Evolutionary conservation across 1,140 invertebrate genomes (phyloP).

Genomic region (Plectus sambesii): DNA sequence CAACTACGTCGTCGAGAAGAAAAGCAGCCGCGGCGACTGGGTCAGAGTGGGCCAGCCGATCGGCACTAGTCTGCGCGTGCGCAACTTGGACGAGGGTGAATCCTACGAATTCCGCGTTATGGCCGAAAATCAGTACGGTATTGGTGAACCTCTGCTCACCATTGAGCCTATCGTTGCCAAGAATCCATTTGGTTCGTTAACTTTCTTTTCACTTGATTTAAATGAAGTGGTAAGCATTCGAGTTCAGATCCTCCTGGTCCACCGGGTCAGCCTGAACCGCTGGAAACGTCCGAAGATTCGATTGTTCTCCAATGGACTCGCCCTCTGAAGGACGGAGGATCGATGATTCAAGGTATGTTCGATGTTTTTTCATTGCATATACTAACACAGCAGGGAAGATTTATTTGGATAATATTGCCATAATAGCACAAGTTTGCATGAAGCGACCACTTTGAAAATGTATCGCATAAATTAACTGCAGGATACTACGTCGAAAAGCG

Average conservation of each 20-base stretch:
- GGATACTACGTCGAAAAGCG: conserved; percentile 92
- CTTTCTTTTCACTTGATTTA: conserved; percentile 3
- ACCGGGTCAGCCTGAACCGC: conserved; percentile 77
- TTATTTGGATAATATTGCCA: conserved; percentile 82
- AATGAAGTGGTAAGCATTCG: neutral
- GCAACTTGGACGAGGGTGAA: conserved; percentile 75
- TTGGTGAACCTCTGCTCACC: conserved; percentile 77
- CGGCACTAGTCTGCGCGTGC: conserved; percentile 70
- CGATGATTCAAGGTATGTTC: conserved; percentile 79
- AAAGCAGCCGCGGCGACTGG: conserved; percentile 70
- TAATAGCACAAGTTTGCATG: conserved; percentile 62
- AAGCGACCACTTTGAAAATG: conserved; percentile 63
- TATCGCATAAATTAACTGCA: too few species aligned
- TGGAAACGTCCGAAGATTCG: conserved; percentile 89
- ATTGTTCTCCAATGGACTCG: conserved; percentile 90
- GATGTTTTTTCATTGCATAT: conserved; percentile 17
- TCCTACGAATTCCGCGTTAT: conserved; percentile 94
- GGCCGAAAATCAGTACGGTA: conserved; percentile 91
- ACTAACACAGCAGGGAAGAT: conserved; percentile 69
- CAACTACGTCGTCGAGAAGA: conserved; percentile 90
- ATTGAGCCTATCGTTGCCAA: conserved; percentile 76
- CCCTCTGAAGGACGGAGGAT: conserved; percentile 80
- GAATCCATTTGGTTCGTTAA: conserved; percentile 70
- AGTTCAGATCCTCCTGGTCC: conserved; percentile 66
- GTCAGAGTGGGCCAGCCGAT: conserved; percentile 78